phyloP scores from a whole-genome alignment of 2,113 vertebrate species.

The Microtus montanus region DNA sequence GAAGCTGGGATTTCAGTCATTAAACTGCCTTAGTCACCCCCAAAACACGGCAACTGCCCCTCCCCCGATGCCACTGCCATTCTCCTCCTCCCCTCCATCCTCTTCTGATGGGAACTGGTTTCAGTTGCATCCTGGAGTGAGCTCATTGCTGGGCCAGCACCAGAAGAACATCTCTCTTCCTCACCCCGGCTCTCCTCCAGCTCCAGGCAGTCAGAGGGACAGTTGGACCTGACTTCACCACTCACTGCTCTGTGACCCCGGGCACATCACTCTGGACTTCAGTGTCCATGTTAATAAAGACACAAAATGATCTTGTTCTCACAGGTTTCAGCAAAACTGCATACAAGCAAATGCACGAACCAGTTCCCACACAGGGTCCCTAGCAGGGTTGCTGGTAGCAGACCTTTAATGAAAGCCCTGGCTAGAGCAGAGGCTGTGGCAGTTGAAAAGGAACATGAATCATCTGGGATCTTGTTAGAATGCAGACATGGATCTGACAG shows the following conservation, averaged over 20 bases:
- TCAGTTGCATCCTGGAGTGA: conserved; percentile 71
- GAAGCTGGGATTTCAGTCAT: conserved; percentile 66
- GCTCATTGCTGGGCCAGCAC: conserved; percentile 67
- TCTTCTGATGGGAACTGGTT: conserved; percentile 30
- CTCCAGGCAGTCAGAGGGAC: background rate
- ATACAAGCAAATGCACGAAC: background rate
- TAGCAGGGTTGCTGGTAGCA: fast-evolving
- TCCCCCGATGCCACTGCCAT: background rate
- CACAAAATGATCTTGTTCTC: background rate
- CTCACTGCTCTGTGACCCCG: background rate
- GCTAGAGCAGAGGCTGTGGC: background rate
- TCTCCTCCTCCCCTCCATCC: background rate
- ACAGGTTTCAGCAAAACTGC: background rate
- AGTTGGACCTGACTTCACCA: background rate
- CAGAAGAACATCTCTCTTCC: conserved; percentile 1
- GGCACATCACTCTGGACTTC: background rate
- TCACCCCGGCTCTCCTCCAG: background rate
- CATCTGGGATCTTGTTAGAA: background rate
- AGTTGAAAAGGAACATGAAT: background rate
- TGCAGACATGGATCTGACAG: background rate
- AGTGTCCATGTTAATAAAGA: background rate
- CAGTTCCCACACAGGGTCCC: background rate
- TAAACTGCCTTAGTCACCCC: background rate
- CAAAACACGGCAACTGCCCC: background rate
- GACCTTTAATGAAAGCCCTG: background rate